Evolutionary conservation across 2,888 invertebrate genomes (phyloP), one percentile per base, ranked within the genome.

Genomic region (Toxonevra muliebris): DNA sequence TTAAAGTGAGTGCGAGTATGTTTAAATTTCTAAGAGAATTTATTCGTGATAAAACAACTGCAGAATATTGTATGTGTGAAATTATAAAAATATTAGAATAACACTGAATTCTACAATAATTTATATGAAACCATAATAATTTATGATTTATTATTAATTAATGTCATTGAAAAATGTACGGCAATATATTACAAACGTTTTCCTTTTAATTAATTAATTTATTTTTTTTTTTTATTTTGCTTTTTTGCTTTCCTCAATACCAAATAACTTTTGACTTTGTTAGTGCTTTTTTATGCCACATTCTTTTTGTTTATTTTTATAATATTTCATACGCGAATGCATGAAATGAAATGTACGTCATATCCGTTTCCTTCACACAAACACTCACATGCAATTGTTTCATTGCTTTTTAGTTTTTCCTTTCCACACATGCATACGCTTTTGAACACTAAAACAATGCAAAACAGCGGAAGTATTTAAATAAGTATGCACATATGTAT

Each of bases 201-300:
- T 54, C 30, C 13, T 19, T 9, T 19, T 7, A 13, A 2, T 1
- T 20, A 19, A 30, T 9, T 13, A 30, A 54, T 54, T 54, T 54
- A 30, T 2, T 54, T 17, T 19, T 20, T 54, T 54, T 20, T 1
- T 17, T 17, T n/a, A 30, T 5, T 54, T 8, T 30, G 13, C 20
- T 63, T 15, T 63, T 15, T 43, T 17, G 17, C 8, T 53, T 53
- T 13, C 45, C 30, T 13, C 43, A 12, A 45, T 43, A 54, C 17
- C 54, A 42, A n/a, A 30, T 13, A 15, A 15, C 53, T 62, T 53
- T 43, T 20, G 40, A 54, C 30, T 54, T 40, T 54, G 55, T 45
- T 55, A 45, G 43, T 20, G 54, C 45, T 55, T 63, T 40, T 17
- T 63, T 45, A 55, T 63, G 19, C 55, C 55, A 63, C 45, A 55